A percentile compares a stretch with the other conserved stretches of the same genome.
These are phyloP conservation scores for Dendrocincla tyrannina DNA, from an alignment of 2,797 vertebrate species.

Conservation along the genomic window DNA sequence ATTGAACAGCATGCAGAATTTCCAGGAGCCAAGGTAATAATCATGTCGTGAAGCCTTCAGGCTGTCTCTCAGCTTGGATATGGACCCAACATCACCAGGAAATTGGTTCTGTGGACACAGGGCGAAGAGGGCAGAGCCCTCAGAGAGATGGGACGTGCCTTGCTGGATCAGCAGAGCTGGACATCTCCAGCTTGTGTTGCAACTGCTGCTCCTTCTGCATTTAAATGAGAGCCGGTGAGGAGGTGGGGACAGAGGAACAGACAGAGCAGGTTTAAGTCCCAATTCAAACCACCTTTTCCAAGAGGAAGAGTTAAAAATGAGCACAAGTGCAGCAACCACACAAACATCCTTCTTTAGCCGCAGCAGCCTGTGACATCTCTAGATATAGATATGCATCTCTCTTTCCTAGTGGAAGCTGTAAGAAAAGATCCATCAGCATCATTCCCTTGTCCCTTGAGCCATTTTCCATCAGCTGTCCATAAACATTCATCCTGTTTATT, in stretches of 20 bases:
- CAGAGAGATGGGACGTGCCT: accelerated
- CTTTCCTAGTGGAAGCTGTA: neutral
- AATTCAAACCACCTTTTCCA: neutral
- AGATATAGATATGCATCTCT: accelerated
- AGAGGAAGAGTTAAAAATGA: neutral
- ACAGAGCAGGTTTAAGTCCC: neutral
- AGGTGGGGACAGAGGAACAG: neutral
- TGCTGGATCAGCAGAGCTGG: accelerated
- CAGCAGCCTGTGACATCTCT: neutral
- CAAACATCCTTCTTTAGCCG: neutral
- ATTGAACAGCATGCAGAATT: neutral
- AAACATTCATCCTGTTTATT: neutral
- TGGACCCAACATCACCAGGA: accelerated
- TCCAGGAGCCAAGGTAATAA: neutral
- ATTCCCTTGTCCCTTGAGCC: neutral
- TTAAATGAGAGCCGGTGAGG: neutral
- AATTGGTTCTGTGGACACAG: accelerated
- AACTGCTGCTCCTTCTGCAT: neutral
- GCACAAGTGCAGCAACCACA: neutral
- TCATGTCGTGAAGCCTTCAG: neutral
- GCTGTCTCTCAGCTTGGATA: neutral
- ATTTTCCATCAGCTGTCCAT: neutral
- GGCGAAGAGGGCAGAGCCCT: neutral
- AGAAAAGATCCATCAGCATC: neutral
- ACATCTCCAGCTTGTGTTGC: accelerated